Percentiles rank a stretch among this genome's conserved stretches.
phyloP scores from a whole-genome alignment of 2,797 vertebrate genomes.

The Neostethus bicornis region DNA sequence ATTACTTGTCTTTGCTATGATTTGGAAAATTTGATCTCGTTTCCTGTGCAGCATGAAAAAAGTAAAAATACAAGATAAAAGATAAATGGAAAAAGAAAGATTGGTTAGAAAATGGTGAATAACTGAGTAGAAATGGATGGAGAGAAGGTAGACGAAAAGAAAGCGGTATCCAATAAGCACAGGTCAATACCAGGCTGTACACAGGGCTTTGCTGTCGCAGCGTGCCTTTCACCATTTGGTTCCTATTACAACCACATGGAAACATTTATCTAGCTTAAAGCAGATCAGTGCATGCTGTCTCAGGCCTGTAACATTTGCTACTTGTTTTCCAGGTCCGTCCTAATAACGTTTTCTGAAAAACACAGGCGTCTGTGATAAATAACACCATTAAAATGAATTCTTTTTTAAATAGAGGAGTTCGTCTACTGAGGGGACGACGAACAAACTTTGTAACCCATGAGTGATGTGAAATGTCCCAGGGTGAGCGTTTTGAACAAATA shows the following conservation, averaged over 20 bases:
- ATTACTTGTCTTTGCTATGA: constrained; percentile 29
- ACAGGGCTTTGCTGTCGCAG: constrained; percentile 78
- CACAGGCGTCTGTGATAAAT: constrained; percentile 34
- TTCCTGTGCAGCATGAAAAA: constrained; percentile 67
- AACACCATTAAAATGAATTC: constrained; percentile 24
- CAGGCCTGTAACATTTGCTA: constrained; percentile 82
- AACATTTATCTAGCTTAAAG: constrained; percentile 85
- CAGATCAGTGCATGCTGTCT: constrained; percentile 75
- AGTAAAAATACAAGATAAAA: constrained; percentile 61
- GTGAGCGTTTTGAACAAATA: constrained; percentile 17
- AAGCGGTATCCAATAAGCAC: constrained; percentile 79
- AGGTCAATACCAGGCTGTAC: constrained; percentile 73
- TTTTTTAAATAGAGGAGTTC: constrained; percentile 6
- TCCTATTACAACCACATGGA: constrained; percentile 92
- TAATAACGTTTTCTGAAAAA: constrained; percentile 65
- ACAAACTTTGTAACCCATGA: constrained; percentile 34
- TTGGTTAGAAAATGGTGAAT: constrained; percentile 26
- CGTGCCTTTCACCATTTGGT: constrained; percentile 88
- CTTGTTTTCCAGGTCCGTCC: constrained; percentile 81
- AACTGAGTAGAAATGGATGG: constrained; percentile 35
- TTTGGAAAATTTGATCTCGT: constrained; percentile 11
- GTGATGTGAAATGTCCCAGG: constrained; percentile 24
- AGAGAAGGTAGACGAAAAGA: constrained; percentile 51
- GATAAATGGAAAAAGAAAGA: constrained; percentile 8
- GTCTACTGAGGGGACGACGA: constrained; percentile 9